Evolutionary conservation across 2,113 vertebrate species (phyloP).

Genomic region (Myotis davidii): DNA sequence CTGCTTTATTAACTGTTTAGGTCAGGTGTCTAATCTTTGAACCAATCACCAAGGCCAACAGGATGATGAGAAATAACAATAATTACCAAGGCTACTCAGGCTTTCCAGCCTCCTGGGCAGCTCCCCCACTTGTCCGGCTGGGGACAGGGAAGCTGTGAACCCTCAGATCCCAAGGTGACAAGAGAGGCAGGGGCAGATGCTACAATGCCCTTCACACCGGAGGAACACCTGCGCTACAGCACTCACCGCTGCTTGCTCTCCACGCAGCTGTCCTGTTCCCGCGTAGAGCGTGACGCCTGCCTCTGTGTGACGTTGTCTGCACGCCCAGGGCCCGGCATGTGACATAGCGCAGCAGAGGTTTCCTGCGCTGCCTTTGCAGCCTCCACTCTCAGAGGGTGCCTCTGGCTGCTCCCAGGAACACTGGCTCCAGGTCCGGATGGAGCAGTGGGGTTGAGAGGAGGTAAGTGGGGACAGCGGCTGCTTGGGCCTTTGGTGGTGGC

Average conservation of each 20-base stretch:
- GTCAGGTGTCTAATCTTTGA: neutral
- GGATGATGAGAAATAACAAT: neutral
- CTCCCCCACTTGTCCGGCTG: neutral
- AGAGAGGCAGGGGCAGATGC: neutral
- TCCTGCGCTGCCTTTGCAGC: neutral
- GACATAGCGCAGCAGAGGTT: rapidly evolving
- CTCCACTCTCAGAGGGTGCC: neutral
- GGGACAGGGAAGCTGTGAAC: neutral
- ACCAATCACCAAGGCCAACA: neutral
- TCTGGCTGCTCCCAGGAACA: neutral
- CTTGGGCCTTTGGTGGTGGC: neutral
- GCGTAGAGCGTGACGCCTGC: neutral
- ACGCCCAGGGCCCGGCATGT: neutral
- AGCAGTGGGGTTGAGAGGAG: neutral
- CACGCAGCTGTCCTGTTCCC: rapidly evolving
- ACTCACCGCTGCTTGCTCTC: neutral
- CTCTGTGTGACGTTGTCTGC: neutral
- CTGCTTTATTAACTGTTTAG: neutral
- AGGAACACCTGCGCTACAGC: rapidly evolving
- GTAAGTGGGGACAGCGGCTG: too few relatives aligned
- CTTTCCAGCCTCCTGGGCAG: neutral
- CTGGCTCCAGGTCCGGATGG: neutral
- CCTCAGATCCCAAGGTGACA: neutral
- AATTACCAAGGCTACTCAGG: neutral
- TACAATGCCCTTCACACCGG: rapidly evolving